Evolutionary conservation across 2,888 invertebrate genomes (phyloP).

Genomic region (Malachius bipustulatus): DNA sequence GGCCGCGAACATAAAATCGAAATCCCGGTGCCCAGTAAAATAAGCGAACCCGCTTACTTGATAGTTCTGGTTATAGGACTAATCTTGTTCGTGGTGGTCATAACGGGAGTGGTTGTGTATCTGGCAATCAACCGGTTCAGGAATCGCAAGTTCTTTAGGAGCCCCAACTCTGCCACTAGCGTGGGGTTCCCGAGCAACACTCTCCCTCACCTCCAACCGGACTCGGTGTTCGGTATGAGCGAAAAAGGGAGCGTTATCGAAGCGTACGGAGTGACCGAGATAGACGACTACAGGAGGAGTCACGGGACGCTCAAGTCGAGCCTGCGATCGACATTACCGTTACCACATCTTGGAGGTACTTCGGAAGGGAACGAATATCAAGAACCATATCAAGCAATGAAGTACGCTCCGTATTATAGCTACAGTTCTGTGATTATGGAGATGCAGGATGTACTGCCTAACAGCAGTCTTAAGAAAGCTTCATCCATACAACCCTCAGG

Average conservation of each 20-base stretch:
- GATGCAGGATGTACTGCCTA: slow-evolving; percentile 56
- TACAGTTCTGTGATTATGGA: slow-evolving; percentile 65
- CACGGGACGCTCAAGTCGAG: slow-evolving; percentile 41
- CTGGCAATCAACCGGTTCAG: slow-evolving; percentile 59
- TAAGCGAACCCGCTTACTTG: slow-evolving; percentile 61
- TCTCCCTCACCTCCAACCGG: slow-evolving; percentile 36
- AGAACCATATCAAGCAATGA: slow-evolving; percentile 66
- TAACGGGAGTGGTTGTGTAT: slow-evolving; percentile 57
- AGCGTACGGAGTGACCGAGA: slow-evolving; percentile 46
- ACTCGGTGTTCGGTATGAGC: slow-evolving; percentile 39
- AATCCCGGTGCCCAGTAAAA: slow-evolving; percentile 53
- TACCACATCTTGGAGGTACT: slow-evolving; percentile 46
- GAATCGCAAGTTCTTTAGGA: slow-evolving; percentile 61
- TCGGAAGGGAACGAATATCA: slow-evolving; percentile 60
- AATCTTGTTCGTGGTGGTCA: slow-evolving; percentile 53
- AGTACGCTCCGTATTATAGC: slow-evolving; percentile 64
- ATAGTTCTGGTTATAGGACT: slow-evolving; percentile 69
- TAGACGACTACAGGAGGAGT: slow-evolving; percentile 47
- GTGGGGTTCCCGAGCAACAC: slow-evolving; percentile 38
- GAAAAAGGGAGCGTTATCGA: slow-evolving; percentile 40
- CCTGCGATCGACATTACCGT: slow-evolving; percentile 40
- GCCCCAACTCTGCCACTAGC: slow-evolving; percentile 54
- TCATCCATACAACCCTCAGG: slow-evolving; percentile 28
- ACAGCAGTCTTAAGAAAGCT: slow-evolving; percentile 37
- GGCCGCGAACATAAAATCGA: slow-evolving; percentile 40